These are phyloP conservation scores for Listronotus bonariensis DNA, from an alignment of 1,140 invertebrate species.

Conservation along the genomic window DNA sequence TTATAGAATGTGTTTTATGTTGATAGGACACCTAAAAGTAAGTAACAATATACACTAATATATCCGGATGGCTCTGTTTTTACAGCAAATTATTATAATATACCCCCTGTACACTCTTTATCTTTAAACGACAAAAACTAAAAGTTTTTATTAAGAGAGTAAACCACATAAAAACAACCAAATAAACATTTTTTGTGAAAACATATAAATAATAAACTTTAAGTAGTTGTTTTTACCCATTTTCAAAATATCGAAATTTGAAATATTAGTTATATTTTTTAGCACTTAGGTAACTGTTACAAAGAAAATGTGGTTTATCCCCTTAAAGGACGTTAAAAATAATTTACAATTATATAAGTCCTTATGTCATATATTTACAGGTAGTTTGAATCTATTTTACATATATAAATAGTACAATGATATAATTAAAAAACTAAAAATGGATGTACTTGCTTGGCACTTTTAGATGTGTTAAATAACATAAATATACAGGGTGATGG, in stretches of 20 bases:
- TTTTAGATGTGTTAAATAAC: slow-evolving; percentile 28
- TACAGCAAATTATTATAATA: slow-evolving; percentile 39
- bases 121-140: slow-evolving; percentile 6
- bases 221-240: too few relatives aligned
- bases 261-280: too few relatives aligned
- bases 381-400: slow-evolving; percentile 26
- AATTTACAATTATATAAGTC: slow-evolving; percentile 15
- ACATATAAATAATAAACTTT: too few relatives aligned
- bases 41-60: slow-evolving; percentile 52
- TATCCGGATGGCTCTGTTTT: slow-evolving; percentile 44
- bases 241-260: too few relatives aligned
- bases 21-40: slow-evolving; percentile 48
- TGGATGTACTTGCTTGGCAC: slow-evolving; percentile 35
- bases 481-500: slow-evolving; percentile 14
- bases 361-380: slow-evolving; percentile 29
- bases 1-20: slow-evolving; percentile 48
- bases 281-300: too few relatives aligned
- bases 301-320: not conserved
- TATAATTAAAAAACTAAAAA: slow-evolving; percentile 2
- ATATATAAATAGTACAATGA: slow-evolving; percentile 37
- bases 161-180: slow-evolving; percentile 3
- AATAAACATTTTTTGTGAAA: not conserved
- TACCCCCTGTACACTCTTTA: slow-evolving; percentile 21
- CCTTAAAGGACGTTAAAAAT: not conserved
- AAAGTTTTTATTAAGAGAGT: not conserved